Percentiles rank a stretch among this genome's conserved stretches.
These are phyloP conservation scores for Acipenser ruthenus DNA, from an alignment of 2,797 vertebrate genomes.

Conservation along the genomic window DNA sequence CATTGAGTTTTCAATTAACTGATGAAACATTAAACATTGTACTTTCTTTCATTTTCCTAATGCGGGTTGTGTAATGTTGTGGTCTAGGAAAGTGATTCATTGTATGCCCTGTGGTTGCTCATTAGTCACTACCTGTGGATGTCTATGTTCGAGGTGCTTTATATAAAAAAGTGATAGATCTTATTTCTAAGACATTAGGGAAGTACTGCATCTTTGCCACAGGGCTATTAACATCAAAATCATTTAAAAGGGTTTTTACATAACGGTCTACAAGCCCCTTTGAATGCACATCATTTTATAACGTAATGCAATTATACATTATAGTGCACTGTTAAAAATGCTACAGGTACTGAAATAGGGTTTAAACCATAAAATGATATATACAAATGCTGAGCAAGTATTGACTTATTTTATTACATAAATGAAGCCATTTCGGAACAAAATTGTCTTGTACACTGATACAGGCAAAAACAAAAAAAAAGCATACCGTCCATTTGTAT, in stretches of 20 bases:
- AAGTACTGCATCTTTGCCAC: background rate
- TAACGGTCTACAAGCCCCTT: background rate
- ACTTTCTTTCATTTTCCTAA: background rate
- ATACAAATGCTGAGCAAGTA: too few species aligned
- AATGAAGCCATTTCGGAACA: too few species aligned
- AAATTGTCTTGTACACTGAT: too few species aligned
- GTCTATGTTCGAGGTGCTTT: background rate
- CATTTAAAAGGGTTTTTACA: background rate
- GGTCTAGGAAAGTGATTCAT: background rate
- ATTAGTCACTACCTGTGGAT: slow-evolving; percentile 1
- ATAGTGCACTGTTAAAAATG: too few species aligned
- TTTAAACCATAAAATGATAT: too few species aligned
- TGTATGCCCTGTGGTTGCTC: background rate
- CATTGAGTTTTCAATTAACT: slow-evolving; percentile 2
- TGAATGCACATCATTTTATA: background rate
- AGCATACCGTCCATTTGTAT: too few species aligned
- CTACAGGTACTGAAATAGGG: too few species aligned
- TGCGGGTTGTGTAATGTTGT: background rate
- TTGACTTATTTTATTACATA: too few species aligned
- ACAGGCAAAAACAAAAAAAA: too few species aligned
- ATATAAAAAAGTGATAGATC: slow-evolving; percentile 1
- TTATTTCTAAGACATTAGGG: slow-evolving; percentile 2
- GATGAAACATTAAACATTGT: background rate
- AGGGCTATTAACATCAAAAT: slow-evolving; percentile 3
- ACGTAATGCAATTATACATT: background rate